Evolutionary conservation across 1,140 invertebrate genomes (phyloP).

Genomic region (Cheumatopsyche charites): DNA sequence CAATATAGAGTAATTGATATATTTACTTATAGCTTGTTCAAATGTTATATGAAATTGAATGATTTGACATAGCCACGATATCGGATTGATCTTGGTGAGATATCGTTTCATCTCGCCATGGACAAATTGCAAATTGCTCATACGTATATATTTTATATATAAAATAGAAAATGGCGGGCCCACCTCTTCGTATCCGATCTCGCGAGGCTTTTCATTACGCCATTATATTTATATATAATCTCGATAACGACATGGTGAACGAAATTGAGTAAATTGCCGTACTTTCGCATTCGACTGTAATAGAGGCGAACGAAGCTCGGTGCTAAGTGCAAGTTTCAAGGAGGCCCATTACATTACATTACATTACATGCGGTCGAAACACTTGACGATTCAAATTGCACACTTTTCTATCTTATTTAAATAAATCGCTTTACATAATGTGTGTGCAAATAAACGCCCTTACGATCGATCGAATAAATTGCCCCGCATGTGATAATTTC

Average conservation of each 20-base stretch:
- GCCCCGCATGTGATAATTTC: too few relatives aligned
- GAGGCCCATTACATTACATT: conserved; percentile 29
- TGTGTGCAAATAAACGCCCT: not conserved
- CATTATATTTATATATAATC: conserved; percentile 40
- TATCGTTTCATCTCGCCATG: not conserved
- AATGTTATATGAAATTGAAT: too few relatives aligned
- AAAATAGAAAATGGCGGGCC: conserved; percentile 41
- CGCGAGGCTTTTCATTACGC: conserved; percentile 29
- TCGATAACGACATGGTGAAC: conserved; percentile 42
- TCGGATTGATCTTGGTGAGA: too few relatives aligned
- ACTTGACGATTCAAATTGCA: conserved; percentile 28
- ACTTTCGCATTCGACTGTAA: conserved; percentile 36
- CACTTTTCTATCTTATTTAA: conserved; percentile 20
- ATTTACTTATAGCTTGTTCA: too few relatives aligned
- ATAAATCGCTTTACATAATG: conserved; percentile 22
- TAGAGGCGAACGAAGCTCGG: conserved; percentile 18
- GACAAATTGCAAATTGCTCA: conserved; percentile 48
- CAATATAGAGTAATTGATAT: too few relatives aligned
- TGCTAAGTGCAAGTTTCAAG: conserved; percentile 30
- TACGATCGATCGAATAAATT: too few relatives aligned
- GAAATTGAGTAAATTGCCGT: conserved; percentile 44
- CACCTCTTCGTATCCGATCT: conserved; percentile 20
- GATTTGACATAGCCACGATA: too few relatives aligned
- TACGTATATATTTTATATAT: not conserved
- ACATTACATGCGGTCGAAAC: conserved; percentile 6